A percentile compares a stretch with the other conserved stretches of the same genome.
Evolutionary conservation across 1,140 invertebrate genomes (phyloP).

Genomic region (Pseudomyrmex flavicornis): DNA sequence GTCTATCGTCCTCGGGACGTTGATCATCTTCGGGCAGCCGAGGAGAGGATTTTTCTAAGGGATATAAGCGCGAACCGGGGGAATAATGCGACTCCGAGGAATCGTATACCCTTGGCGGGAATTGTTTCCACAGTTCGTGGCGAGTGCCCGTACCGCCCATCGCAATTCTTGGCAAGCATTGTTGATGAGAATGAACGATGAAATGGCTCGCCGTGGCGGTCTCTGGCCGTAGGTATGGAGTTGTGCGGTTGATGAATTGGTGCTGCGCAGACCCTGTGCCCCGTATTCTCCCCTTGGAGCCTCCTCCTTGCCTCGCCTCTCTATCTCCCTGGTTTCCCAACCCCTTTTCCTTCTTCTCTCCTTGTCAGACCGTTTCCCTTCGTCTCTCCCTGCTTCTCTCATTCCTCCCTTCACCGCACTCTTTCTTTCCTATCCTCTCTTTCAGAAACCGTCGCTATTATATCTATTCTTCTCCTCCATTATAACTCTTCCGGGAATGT

Average conservation of each 20-base stretch:
- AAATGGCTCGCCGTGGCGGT: slow-evolving; percentile 71
- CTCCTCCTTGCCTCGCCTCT: slow-evolving; percentile 39
- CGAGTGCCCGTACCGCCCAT: slow-evolving; percentile 48
- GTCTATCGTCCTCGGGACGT: slow-evolving; percentile 56
- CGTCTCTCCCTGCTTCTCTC: slow-evolving; percentile 6
- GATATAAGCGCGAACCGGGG: slow-evolving; percentile 39
- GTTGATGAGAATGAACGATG: slow-evolving; percentile 81
- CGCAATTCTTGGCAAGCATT: slow-evolving; percentile 77
- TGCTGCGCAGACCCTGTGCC: slow-evolving; percentile 71
- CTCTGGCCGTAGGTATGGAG: slow-evolving; percentile 64
- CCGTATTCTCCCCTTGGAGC: slow-evolving; percentile 48
- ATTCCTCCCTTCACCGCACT: slow-evolving; percentile 2
- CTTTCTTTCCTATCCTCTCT: slow-evolving; percentile 15
- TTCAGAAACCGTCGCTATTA: slow-evolving; percentile 65
- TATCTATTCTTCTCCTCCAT: slow-evolving; percentile 73
- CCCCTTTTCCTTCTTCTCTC: slow-evolving; percentile 56
- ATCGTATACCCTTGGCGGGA: slow-evolving; percentile 63
- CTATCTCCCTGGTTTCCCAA: slow-evolving; percentile 54
- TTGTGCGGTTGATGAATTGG: slow-evolving; percentile 78
- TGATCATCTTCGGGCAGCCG: slow-evolving; percentile 60
- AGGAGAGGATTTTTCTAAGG: slow-evolving; percentile 35
- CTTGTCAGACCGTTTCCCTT: not conserved
- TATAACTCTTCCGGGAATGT: slow-evolving; percentile 73
- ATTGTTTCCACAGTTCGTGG: slow-evolving; percentile 68
- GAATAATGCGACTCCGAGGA: slow-evolving; percentile 70